phyloP scores from a whole-genome alignment of 1,140 invertebrate species.

The Venustaconcha ellipsiformis region DNA sequence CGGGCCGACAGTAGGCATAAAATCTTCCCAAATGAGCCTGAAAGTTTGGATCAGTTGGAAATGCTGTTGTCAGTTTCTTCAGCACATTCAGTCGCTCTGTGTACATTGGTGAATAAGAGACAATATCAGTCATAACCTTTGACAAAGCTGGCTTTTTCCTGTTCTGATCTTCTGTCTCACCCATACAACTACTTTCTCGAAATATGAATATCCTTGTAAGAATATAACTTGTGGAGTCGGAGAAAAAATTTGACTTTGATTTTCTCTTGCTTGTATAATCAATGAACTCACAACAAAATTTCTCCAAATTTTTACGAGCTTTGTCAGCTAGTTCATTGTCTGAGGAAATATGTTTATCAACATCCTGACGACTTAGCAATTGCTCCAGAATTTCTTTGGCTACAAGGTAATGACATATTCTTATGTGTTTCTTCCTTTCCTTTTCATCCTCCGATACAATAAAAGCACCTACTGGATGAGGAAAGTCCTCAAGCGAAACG shows the following conservation, averaged over 20 bases:
- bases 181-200: conserved; percentile 25
- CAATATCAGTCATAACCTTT: conserved; percentile 27
- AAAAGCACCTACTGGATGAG: conserved; percentile 30
- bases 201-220: conserved; percentile 40
- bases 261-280: conserved; percentile 16
- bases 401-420: conserved; percentile 43
- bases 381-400: conserved; percentile 52
- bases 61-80: conserved; percentile 24
- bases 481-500: conserved; percentile 34
- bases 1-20: conserved; percentile 35
- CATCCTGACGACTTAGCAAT: conserved; percentile 2
- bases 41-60: conserved; percentile 35
- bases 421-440: conserved; percentile 23
- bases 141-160: conserved; percentile 31
- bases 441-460: conserved; percentile 34
- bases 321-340: conserved; percentile 8
- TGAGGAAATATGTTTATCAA: background rate
- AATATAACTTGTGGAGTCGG: conserved; percentile 15
- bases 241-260: background rate
- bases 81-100: conserved; percentile 29
- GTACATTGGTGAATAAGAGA: conserved; percentile 19
- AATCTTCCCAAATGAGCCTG: conserved; percentile 38
- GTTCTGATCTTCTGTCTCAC: conserved; percentile 13
- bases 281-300: conserved; percentile 32
- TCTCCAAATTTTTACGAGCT: conserved; percentile 15